Percentiles rank a stretch among this genome's conserved stretches.
These are phyloP conservation scores for Drosophila kuntzei DNA, from an alignment of 2,888 invertebrate genomes.

Conservation along the genomic window DNA sequence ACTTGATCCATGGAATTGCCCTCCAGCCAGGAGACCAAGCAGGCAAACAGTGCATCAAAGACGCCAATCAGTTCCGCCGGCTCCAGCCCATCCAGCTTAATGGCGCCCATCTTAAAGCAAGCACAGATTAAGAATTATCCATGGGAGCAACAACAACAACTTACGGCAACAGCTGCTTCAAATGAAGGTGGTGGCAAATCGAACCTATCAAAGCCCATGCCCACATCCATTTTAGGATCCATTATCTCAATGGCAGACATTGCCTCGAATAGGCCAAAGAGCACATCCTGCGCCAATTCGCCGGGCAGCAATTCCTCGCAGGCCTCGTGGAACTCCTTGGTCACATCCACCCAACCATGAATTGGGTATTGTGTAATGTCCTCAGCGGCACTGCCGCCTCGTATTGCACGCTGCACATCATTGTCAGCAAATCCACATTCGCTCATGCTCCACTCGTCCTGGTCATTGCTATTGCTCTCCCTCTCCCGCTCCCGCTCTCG, in stretches of 20 bases:
- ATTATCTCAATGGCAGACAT: slow-evolving; percentile 99
- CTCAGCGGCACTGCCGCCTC: slow-evolving; percentile 69
- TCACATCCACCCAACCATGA: slow-evolving; percentile 85
- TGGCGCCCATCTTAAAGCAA: slow-evolving; percentile 88
- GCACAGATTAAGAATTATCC: neutral
- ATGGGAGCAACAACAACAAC: slow-evolving; percentile 19
- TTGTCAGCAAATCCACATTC: slow-evolving; percentile 75
- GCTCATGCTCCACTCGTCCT: slow-evolving; percentile 73
- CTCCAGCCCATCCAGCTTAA: slow-evolving; percentile 92
- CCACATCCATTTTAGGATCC: slow-evolving; percentile 99
- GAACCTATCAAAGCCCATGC: slow-evolving; percentile 97
- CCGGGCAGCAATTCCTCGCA: slow-evolving; percentile 93
- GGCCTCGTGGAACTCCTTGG: slow-evolving; percentile 88
- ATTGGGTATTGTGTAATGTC: slow-evolving; percentile 82
- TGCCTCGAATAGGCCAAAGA: slow-evolving; percentile 97
- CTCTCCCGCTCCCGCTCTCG: slow-evolving; percentile 36
- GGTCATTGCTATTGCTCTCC: slow-evolving; percentile 44
- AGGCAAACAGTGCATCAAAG: slow-evolving; percentile 96
- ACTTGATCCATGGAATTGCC: slow-evolving; percentile 98
- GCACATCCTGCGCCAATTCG: slow-evolving; percentile 95
- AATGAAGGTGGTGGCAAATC: slow-evolving; percentile 94
- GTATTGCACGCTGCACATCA: slow-evolving; percentile 75
- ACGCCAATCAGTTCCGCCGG: slow-evolving; percentile 94
- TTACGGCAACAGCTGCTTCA: slow-evolving; percentile 93
- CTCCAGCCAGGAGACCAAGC: slow-evolving; percentile 98